These are phyloP conservation scores for Nothocercus nigrocapillus DNA, from an alignment of 2,113 vertebrate species.

Conservation along the genomic window DNA sequence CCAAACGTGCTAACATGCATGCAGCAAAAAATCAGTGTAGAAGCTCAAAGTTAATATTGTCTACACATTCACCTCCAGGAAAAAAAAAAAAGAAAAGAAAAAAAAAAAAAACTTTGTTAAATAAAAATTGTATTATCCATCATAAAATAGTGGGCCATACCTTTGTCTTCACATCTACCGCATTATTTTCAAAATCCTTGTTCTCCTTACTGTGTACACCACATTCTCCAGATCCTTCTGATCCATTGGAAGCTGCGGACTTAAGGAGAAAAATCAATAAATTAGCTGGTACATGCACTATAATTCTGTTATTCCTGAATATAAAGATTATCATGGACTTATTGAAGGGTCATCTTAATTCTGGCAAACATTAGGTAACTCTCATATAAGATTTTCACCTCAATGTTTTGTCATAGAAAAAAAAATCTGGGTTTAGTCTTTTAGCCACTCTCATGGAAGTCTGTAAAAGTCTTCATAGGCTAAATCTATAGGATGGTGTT, in stretches of 20 bases:
- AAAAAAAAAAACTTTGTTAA: neutral
- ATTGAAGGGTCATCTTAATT: neutral
- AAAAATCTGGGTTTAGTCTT: neutral
- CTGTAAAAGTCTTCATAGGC: neutral
- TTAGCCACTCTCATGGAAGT: neutral
- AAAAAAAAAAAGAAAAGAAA: too few relatives aligned
- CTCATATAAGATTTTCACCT: neutral
- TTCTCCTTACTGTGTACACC: constrained; percentile 70
- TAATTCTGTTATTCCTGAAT: neutral
- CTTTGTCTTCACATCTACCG: constrained; percentile 66
- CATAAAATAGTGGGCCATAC: constrained; percentile 59
- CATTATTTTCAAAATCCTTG: constrained; percentile 50
- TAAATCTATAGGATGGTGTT: neutral
- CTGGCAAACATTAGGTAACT: neutral
- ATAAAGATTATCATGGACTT: neutral
- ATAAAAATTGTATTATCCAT: neutral
- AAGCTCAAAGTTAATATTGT: neutral
- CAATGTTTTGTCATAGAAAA: neutral
- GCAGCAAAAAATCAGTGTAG: neutral
- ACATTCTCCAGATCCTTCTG: constrained; percentile 43
- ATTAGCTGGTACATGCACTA: neutral
- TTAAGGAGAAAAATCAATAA: constrained; percentile 26
- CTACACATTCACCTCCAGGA: neutral
- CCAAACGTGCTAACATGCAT: neutral
- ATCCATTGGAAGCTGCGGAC: constrained; percentile 72